These are phyloP conservation scores for Ornithorhynchus anatinus DNA, from an alignment of 2,113 vertebrate species.

Conservation along the genomic window DNA sequence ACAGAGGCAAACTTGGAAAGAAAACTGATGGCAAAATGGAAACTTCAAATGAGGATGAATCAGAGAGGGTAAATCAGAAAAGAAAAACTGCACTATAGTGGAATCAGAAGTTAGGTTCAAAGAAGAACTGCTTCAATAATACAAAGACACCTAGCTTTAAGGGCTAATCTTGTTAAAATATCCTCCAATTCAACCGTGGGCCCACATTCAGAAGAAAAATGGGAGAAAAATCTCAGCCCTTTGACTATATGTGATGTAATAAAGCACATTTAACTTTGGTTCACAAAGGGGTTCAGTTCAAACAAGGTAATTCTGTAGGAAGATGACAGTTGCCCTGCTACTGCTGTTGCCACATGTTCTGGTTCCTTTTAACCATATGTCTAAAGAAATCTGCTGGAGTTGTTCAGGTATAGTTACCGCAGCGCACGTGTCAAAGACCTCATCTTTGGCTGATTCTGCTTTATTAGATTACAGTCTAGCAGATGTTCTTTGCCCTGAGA, in stretches of 20 bases:
- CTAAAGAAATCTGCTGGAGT: background rate
- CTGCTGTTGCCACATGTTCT: rapidly evolving
- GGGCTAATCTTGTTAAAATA: background rate
- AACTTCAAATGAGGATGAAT: background rate
- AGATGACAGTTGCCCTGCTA: rapidly evolving
- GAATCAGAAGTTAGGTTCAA: background rate
- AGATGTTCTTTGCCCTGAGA: rapidly evolving
- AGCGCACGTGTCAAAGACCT: background rate
- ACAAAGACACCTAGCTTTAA: background rate
- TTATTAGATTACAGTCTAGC: background rate
- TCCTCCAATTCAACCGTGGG: background rate
- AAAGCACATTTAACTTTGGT: background rate
- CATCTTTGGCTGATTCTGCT: background rate
- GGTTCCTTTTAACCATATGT: rapidly evolving
- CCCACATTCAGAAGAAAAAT: background rate
- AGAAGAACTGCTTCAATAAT: background rate
- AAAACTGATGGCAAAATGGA: background rate
- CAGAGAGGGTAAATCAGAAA: background rate
- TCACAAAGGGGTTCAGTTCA: background rate
- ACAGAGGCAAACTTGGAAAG: background rate
- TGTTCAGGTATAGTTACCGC: background rate
- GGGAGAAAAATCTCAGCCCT: background rate
- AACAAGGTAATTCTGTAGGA: rapidly evolving
- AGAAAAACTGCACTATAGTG: background rate
- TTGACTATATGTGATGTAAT: rapidly evolving